Evolutionary conservation across 2,888 invertebrate genomes (phyloP).

Genomic region (Tenthredo scrophulariae): DNA sequence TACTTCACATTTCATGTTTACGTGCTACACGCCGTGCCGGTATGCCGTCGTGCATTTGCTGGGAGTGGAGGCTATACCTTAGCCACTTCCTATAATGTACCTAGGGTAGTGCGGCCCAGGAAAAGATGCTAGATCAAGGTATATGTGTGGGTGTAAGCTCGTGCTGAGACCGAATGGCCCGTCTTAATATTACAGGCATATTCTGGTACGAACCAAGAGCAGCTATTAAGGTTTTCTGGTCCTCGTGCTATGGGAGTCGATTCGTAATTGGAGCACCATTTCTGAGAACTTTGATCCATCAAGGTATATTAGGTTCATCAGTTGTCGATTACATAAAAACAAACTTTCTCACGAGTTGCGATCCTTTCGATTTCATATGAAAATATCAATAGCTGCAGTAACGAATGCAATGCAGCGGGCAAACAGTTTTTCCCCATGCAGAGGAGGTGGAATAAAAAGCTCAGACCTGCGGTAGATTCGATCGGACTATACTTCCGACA

Average conservation of each 20-base stretch:
- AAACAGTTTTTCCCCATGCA: not conserved
- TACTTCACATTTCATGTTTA: constrained; percentile 48
- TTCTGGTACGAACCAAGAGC: constrained; percentile 32
- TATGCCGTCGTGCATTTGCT: constrained; percentile 35
- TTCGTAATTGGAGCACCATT: constrained; percentile 44
- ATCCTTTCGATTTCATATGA: not conserved
- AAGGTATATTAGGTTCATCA: not conserved
- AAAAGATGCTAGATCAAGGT: constrained; percentile 25
- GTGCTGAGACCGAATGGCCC: constrained; percentile 41
- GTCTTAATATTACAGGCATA: constrained; percentile 41
- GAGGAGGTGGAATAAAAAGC: not conserved
- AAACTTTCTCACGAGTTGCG: not conserved
- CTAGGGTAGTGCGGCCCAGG: constrained; percentile 3
- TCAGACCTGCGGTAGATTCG: not conserved
- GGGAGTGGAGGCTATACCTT: constrained; percentile 33
- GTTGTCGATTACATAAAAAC: not conserved
- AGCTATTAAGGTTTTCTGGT: constrained; percentile 8
- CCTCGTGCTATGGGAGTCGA: not conserved
- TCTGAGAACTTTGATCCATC: not conserved
- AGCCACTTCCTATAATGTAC: constrained; percentile 28
- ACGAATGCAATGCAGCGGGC: not conserved
- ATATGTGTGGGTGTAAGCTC: constrained; percentile 39
- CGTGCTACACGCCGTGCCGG: constrained; percentile 31
- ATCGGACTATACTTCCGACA: constrained; percentile 26
- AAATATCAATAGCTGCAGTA: not conserved